Base-by-base conservation (phyloP, 2,888 invertebrate species). In the Megalurothrips usitatus region DNA sequence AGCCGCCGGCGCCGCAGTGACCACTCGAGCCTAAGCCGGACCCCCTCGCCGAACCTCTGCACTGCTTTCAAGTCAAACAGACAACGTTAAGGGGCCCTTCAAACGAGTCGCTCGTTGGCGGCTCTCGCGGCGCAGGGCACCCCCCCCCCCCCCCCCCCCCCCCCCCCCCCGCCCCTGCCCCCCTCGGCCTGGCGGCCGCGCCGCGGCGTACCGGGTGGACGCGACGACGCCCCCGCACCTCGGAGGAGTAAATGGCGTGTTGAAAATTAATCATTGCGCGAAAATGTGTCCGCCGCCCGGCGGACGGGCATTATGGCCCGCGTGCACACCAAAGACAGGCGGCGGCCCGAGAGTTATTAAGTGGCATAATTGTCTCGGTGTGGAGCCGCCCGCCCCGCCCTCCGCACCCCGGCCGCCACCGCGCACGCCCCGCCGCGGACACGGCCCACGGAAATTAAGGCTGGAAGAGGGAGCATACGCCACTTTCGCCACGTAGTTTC, bases 331-430 rank as follows among this genome's bases (percentile, higher is more conserved):
- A 12, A 19, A 19, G 14, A 10, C 68, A 26, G 68, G 68, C 68
- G 12, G 23, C 26, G 26, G 68, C 68, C 68, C 23, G 68, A 75
- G 23, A 75, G 23, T 75, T 75, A 75, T 26, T 75, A 75, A 75
- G 68, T 75, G 26, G 26, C 26, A 75, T 75, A 75, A 75, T 75
- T 75, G 68, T 75, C 26, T 58, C n/a, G 58, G 58, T 17, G 19
- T 58, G 58, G 34, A 11, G 58, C 14, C 52, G 52, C 52, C 34
- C 10, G 19, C 52, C 2, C 52, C 0, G 14, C 14, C 19, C 58
- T 58, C 52, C 52, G 17, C 58, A 58, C 58, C 14, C 58, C 58
- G n/a, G 58, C 17, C 14, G 52, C 52, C 8, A 58, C 6, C 58
- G 58, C 14, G 58, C 10, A 49, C 10, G 10, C 49, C 52, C 52